These are phyloP conservation scores for Protophormia terraenovae DNA, from an alignment of 2,888 invertebrate genomes.

Conservation along the genomic window DNA sequence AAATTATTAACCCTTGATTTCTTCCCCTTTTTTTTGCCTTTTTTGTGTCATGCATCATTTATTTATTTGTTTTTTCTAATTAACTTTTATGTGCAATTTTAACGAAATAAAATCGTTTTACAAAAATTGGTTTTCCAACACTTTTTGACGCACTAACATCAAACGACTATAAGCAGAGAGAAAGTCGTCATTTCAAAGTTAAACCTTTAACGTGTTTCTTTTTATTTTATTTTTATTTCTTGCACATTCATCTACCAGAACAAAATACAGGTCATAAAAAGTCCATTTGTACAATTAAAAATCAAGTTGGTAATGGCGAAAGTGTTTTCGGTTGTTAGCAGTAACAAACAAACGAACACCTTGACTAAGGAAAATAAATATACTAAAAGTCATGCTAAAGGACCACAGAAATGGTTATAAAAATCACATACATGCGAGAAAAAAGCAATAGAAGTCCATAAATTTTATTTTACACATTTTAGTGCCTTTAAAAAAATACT, in stretches of 20 bases:
- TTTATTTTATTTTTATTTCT: not conserved
- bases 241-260: conserved; percentile 1
- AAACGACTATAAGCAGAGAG: not conserved
- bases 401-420: no score
- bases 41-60: conserved; percentile 4
- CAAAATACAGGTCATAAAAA: conserved; percentile 40
- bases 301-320: not conserved
- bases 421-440: no score
- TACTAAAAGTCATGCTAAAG: no score
- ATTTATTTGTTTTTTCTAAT: conserved; percentile 34
- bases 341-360: not conserved
- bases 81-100: conserved; percentile 34
- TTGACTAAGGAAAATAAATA: not conserved
- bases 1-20: not conserved
- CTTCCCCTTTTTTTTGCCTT: not conserved
- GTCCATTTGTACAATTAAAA: conserved; percentile 53
- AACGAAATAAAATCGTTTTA: conserved; percentile 9
- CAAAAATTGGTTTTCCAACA: conserved; percentile 5
- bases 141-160: not conserved
- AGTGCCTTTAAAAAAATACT: no score
- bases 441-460: not conserved
- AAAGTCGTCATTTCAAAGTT: not conserved
- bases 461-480: not conserved
- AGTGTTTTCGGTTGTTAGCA: not conserved
- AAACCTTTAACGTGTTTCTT: conserved; percentile 16